Conservation (phyloP, 2,113 vertebrate genomes). For the Hemiscyllium ocellatum region DNA sequence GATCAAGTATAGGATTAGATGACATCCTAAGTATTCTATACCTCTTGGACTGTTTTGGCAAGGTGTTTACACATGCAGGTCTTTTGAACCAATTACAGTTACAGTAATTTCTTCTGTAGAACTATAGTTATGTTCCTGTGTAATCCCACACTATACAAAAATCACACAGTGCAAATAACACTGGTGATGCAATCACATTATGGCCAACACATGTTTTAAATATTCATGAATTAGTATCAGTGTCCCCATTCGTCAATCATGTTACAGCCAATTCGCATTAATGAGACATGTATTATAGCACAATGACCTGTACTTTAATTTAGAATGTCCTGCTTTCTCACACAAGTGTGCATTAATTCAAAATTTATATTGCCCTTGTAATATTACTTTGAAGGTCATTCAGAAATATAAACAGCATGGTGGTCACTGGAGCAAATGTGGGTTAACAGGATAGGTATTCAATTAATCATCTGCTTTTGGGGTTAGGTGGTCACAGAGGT, state of each 20-base stretch:
- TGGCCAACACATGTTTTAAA: too few species aligned
- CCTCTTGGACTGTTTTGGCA: neutral
- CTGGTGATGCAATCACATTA: too few species aligned
- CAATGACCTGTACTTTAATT: neutral
- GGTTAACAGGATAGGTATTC: neutral
- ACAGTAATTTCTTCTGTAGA: too few species aligned
- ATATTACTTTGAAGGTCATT: neutral
- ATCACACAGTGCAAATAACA: too few species aligned
- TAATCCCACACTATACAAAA: too few species aligned
- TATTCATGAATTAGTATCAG: too few species aligned
- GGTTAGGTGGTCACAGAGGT: neutral
- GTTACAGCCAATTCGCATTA: too few species aligned
- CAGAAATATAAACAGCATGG: neutral
- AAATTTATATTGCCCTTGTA: neutral
- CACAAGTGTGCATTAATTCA: neutral
- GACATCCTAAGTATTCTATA: neutral
- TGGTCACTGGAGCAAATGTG: neutral
- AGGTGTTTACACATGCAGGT: neutral
- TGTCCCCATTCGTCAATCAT: too few species aligned
- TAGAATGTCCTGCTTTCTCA: neutral
- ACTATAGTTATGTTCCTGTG: too few species aligned
- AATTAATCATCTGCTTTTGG: neutral
- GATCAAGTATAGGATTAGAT: neutral
- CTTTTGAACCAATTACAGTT: neutral
- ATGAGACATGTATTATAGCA: too few species aligned